These are phyloP conservation scores for Liasis olivaceus DNA, from an alignment of 2,797 vertebrate species.

Conservation along the genomic window DNA sequence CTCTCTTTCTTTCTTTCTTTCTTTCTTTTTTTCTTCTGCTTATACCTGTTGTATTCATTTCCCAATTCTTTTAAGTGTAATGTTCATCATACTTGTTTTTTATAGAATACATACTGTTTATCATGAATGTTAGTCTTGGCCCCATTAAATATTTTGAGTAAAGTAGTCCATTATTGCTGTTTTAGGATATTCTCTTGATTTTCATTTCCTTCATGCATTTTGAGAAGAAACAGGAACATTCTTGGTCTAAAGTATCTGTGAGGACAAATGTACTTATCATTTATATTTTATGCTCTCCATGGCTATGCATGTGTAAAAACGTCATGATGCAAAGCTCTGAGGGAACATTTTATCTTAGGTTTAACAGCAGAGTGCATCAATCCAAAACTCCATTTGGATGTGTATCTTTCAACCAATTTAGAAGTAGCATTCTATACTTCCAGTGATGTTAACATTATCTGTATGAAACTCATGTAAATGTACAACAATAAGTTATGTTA, in stretches of 20 bases:
- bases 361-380: constrained; percentile 4
- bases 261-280: constrained; percentile 43
- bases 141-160: background rate
- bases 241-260: constrained; percentile 24
- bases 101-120: constrained; percentile 19
- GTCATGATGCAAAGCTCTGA: constrained; percentile 11
- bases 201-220: constrained; percentile 14
- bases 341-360: constrained; percentile 34
- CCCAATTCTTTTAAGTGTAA: background rate
- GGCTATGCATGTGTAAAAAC: constrained; percentile 31
- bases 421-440: constrained; percentile 29
- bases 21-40: background rate
- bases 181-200: constrained; percentile 32
- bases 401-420: constrained; percentile 39
- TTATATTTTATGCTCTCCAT: constrained; percentile 34
- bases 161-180: constrained; percentile 1
- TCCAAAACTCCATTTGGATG: constrained; percentile 8
- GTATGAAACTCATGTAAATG: constrained; percentile 52
- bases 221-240: constrained; percentile 40
- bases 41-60: background rate
- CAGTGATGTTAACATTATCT: constrained; percentile 24
- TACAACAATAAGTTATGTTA: background rate
- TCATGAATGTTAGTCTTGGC: constrained; percentile 28
- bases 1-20: background rate
- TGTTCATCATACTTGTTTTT: constrained; percentile 30